Conservation (phyloP, 2,797 vertebrate species). For the Oceanodroma leucorhoa region DNA sequence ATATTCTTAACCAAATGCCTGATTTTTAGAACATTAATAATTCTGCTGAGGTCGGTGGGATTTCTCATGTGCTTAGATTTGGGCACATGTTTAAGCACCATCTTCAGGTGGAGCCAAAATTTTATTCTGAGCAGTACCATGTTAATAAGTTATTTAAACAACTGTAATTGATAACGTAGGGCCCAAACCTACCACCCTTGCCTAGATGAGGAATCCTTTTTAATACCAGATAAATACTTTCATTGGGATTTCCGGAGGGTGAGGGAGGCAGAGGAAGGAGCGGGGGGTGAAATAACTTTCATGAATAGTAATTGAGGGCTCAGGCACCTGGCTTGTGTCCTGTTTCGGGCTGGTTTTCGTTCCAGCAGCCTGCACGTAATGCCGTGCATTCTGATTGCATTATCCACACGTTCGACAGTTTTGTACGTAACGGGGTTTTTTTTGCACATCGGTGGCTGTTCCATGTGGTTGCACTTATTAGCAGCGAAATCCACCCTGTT, state of each 20-base stretch:
- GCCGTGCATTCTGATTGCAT: neutral
- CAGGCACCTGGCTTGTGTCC: neutral
- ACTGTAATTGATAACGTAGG: neutral
- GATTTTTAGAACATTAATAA: neutral
- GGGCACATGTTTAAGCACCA: neutral
- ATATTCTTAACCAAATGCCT: neutral
- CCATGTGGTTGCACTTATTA: neutral
- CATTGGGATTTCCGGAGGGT: neutral
- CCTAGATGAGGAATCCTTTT: neutral
- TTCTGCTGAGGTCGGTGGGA: fast-evolving
- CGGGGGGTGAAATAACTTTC: fast-evolving
- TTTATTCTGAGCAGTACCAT: neutral
- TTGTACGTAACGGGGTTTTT: fast-evolving
- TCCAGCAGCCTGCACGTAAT: neutral
- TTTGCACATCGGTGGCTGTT: neutral
- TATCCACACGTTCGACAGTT: neutral
- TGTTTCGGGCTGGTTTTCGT: neutral
- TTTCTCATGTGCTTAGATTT: neutral
- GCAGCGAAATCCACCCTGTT: neutral
- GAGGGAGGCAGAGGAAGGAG: neutral
- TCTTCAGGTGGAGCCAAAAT: neutral
- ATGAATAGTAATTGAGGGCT: neutral
- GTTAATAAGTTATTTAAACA: neutral
- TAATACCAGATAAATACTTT: neutral
- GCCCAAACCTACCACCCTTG: neutral